Evolutionary conservation across 64 coral and sea anemone genomes (phyloP).

Genomic region (Actinia tenebrosa): DNA sequence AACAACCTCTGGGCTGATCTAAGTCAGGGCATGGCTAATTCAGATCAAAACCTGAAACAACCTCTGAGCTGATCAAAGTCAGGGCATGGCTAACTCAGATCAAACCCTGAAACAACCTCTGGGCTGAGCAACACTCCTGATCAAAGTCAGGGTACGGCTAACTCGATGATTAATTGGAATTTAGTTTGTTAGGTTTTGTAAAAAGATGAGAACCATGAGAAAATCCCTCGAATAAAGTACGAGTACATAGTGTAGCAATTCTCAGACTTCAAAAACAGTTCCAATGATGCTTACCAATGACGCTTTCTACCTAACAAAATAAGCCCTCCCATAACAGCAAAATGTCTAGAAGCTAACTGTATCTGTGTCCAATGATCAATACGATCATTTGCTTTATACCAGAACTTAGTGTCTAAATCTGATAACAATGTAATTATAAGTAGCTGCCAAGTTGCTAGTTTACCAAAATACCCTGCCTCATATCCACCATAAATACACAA

Average conservation of each 20-base stretch:
- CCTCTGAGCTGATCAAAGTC: no score
- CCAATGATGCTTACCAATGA: constrained; percentile 42
- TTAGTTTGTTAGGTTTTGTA: not conserved
- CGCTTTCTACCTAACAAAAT: constrained; percentile 71
- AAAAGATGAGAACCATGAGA: no score
- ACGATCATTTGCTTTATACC: constrained; percentile 49
- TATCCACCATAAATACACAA: constrained; percentile 82
- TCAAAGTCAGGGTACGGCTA: not conserved
- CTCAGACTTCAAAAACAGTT: no score
- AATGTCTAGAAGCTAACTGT: constrained; percentile 70
- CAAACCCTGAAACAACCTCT: no score
- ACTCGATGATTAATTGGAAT: not conserved
- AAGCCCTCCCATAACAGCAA: constrained; percentile 73
- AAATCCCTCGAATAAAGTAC: no score
- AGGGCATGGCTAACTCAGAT: not conserved
- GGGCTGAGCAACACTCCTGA: no score
- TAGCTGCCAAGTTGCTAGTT: constrained; percentile 74
- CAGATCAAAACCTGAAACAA: no score
- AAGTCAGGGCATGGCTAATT: no score
- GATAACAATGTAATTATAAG: constrained; percentile 69
- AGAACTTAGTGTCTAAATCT: constrained; percentile 83
- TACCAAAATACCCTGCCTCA: constrained; percentile 85
- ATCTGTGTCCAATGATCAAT: constrained; percentile 76
- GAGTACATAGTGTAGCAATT: no score
- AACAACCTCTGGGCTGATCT: no score